Evolutionary conservation across 2,888 invertebrate genomes (phyloP).

Genomic region (Pilophorus perplexus): DNA sequence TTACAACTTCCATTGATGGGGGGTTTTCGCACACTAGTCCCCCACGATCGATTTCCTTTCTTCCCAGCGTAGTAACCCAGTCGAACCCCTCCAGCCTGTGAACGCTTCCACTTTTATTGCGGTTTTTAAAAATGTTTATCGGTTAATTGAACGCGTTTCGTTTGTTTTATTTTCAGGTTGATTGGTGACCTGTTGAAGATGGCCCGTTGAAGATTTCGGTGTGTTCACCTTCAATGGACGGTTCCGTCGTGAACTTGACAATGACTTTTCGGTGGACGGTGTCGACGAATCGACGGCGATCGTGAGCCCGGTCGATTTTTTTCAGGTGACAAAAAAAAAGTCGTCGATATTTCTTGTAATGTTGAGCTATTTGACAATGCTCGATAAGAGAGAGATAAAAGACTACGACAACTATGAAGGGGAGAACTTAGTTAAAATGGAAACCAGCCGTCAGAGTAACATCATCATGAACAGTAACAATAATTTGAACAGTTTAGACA

Average conservation of each 20-base stretch:
- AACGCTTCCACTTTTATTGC: no score
- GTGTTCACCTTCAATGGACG: slow-evolving; percentile 16
- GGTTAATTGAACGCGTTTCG: no score
- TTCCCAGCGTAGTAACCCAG: no score
- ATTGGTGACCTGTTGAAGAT: no score
- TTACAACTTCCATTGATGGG: no score
- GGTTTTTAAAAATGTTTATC: no score
- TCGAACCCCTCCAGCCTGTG: no score
- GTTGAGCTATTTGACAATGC: slow-evolving; percentile 46
- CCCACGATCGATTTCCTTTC: no score
- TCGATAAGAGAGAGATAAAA: slow-evolving; percentile 47
- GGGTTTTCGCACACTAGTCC: no score
- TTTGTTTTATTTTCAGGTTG: no score
- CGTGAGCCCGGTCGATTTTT: neutral
- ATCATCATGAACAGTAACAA: slow-evolving; percentile 46
- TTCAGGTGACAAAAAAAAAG: neutral
- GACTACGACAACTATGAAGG: slow-evolving; percentile 45
- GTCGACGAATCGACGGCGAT: neutral
- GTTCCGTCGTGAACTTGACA: slow-evolving; percentile 25
- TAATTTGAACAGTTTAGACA: slow-evolving; percentile 41
- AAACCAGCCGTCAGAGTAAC: slow-evolving; percentile 42
- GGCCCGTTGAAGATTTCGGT: no score
- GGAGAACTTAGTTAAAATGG: slow-evolving; percentile 39
- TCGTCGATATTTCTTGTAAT: slow-evolving; percentile 30
- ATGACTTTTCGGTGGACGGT: neutral